Base-by-base conservation (phyloP, 1,140 invertebrate genomes). In the Musca vetustissima region DNA sequence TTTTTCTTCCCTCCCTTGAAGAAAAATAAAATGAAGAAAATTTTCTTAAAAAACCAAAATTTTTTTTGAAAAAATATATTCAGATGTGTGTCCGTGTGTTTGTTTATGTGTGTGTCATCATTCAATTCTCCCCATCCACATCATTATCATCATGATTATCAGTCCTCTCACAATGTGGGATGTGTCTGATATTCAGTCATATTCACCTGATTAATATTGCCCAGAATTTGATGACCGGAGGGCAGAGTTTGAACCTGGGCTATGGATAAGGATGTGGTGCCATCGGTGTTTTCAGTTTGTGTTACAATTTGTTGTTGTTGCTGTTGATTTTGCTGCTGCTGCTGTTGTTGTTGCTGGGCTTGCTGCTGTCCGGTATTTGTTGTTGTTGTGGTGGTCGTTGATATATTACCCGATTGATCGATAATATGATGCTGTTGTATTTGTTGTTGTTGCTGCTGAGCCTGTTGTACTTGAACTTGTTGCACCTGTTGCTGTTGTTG, bases 141-240 rank as follows among this genome's bases (percentile, higher is more conserved):
- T 36, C 8, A 13, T 36, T 13, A 24, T 32, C 4, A 11, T 8
- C 19, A 32, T 47, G 24, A n/a, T n/a, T n/a, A n/a, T n/a, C n/a
- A n/a, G n/a, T n/a, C n/a, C n/a, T n/a, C n/a, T 71, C 53, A 71
- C 66, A 71, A 68, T 36, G 59, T 57, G 66, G 70, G 28, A 65
- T 77, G 78, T 64, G 80, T 74, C 70, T 80, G 77, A 70, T 78
- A 81, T 73, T 81, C 79, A 76, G 77, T 76, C 70, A 81, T 79
- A 80, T 80, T 82, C 78, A 82, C 80, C 80, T 82, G 80, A 76
- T 82, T 82, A 7, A 82, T 71, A 74, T 82, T 82, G 69, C 78
- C 75, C 69, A 82, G 73, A 49, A 82, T 77, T 73, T 82, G 80
- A 73, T 82, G 80, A 48, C 80, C 80, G 1, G 36, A 43, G 68